Evolutionary conservation across 2,113 vertebrate genomes (phyloP).

Genomic region (Clarias magur): DNA sequence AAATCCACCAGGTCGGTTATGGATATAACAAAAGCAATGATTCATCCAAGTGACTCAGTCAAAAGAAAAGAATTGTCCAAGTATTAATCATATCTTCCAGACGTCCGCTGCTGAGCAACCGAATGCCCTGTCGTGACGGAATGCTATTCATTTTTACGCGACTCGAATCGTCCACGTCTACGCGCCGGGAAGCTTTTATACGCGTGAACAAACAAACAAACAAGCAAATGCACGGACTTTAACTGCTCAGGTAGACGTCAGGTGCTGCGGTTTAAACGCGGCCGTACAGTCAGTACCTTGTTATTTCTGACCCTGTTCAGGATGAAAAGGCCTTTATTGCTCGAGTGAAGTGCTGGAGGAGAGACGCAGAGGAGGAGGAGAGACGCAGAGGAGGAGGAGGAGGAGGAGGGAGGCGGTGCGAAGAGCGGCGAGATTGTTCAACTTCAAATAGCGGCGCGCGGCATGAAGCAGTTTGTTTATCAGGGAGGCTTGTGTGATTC

Average conservation of each 20-base stretch:
- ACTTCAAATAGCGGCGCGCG: constrained; percentile 32
- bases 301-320: constrained; percentile 22
- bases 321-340: constrained; percentile 21
- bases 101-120: not conserved
- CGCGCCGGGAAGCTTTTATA: not conserved
- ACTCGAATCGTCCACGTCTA: not conserved
- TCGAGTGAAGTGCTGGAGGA: constrained; percentile 1
- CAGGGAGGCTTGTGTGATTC: constrained; percentile 22
- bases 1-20: not conserved
- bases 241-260: not conserved
- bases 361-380: not conserved
- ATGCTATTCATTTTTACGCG: not conserved
- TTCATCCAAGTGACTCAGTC: not conserved
- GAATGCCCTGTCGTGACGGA: not conserved
- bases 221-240: too few relatives aligned
- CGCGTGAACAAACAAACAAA: not conserved
- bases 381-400: not conserved
- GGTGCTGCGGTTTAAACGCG: not conserved
- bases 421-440: not conserved
- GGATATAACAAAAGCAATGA: not conserved
- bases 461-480: constrained; percentile 29
- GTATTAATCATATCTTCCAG: not conserved
- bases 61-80: not conserved
- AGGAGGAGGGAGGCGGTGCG: not conserved
- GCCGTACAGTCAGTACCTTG: not conserved